Evolutionary conservation across 2,888 invertebrate genomes (phyloP), one percentile per base, ranked within the genome.

Genomic region (Ectemnius continuus): DNA sequence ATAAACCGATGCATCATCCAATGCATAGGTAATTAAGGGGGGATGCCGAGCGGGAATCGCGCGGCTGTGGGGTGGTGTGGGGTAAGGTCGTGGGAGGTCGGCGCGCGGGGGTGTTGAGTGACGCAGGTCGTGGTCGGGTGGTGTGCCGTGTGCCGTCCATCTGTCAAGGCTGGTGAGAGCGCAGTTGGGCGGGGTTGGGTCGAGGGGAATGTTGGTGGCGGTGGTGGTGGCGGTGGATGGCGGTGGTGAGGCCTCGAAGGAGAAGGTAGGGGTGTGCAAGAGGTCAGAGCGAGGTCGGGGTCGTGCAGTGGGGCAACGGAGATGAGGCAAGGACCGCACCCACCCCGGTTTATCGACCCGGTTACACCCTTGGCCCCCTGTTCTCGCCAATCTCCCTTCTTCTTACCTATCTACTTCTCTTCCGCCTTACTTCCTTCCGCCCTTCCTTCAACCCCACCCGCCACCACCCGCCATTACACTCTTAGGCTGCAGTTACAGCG

Each of bases 291-390:
- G 82, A 74, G 79, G 78, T 79, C 70, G 82, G 81, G 81, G 77
- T 78, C 78, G 82, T 80, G 70, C 78, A 72, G 78, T 75, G 81
- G 84, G 79, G 80, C 78, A 79, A 78, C 75, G 70, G 78, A 77
- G 81, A 81, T 77, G 83, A 79, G 81, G 72, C 36, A 79, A 85
- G 84, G 85, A 87, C 87, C 86, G 88, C 85, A 84, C 88, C 87
- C 87, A 88, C 86, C 86, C 87, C 79, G 86, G 83, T 81, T 84
- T 87, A 87, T 87, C 88, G 87, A 87, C 87, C 87, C 84, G 84
- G 82, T 80, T 84, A 86, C 84, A 86, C 87, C 84, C 86, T 82
- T 82, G 81, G 79, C 75, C 81, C 23, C 75, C 63, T 80, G 79
- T 77, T 80, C 80, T 79, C 81, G 78, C 82, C 78, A 86, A 88